A percentile compares a stretch with the other conserved stretches of the same genome.
Conservation (phyloP, 2,888 invertebrate genomes). For the Vanessa cardui region DNA sequence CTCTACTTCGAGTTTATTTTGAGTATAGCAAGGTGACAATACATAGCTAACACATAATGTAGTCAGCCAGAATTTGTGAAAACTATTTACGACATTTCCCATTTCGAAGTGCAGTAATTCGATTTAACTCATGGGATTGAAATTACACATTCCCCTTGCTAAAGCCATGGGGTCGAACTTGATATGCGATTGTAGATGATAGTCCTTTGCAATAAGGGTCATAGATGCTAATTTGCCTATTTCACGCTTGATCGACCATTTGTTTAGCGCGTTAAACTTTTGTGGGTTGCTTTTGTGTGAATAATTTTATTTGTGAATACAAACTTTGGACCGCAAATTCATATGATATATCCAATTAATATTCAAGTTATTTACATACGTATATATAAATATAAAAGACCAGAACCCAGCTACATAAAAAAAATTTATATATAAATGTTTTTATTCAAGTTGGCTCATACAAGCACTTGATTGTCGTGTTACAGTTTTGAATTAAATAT, state of each 20-base stretch:
- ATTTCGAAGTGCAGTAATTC: constrained; percentile 12
- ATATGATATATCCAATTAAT: neutral
- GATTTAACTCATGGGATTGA: constrained; percentile 24
- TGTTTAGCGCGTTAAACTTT: constrained; percentile 14
- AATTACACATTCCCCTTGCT: constrained; percentile 28
- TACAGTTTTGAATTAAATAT: too few relatives aligned
- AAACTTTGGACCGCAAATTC: neutral
- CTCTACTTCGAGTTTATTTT: too few relatives aligned
- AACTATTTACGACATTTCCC: constrained; percentile 5
- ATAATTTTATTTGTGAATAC: constrained; percentile 4
- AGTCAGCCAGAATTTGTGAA: neutral
- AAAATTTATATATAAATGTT: too few relatives aligned
- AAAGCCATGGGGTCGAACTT: constrained; percentile 14
- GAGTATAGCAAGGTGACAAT: too few relatives aligned
- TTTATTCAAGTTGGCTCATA: too few relatives aligned
- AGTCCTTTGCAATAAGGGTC: constrained; percentile 11
- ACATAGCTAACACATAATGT: neutral
- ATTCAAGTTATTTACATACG: neutral
- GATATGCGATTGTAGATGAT: constrained; percentile 18
- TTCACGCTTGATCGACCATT: constrained; percentile 32
- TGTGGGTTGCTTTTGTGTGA: constrained; percentile 1
- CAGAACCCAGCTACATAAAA: too few relatives aligned
- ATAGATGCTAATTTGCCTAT: constrained; percentile 23
- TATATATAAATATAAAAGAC: too few relatives aligned
- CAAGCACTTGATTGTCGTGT: too few relatives aligned